phyloP scores from a whole-genome alignment of 35 echinoderm and acorn worm species.

The Heliocidaris erythrogramma region DNA sequence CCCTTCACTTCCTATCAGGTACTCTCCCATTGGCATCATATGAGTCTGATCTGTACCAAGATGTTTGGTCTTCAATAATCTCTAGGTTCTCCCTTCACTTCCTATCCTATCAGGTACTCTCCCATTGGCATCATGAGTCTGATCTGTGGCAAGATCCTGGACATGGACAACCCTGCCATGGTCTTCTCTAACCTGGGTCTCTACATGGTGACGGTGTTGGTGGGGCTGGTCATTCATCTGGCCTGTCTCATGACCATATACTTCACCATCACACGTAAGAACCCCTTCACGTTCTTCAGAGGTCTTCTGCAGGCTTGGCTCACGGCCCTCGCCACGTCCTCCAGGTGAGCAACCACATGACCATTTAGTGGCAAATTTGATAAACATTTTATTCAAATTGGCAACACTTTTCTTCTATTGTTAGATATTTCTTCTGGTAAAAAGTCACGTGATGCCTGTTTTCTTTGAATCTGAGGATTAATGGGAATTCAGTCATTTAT shows the following conservation, averaged over 20 bases:
- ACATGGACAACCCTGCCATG: slow-evolving; percentile 67
- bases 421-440: too few relatives aligned
- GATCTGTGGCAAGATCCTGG: slow-evolving; percentile 86
- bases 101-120: slow-evolving; percentile 80
- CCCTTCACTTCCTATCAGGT: slow-evolving; percentile 50
- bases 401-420: too few relatives aligned
- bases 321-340: slow-evolving; percentile 89
- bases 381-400: too few relatives aligned
- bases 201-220: slow-evolving; percentile 89
- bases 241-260: slow-evolving; percentile 75
- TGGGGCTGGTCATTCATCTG: slow-evolving; percentile 78
- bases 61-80: too few relatives aligned
- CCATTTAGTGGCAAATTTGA: background rate
- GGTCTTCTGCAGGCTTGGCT: slow-evolving; percentile 95
- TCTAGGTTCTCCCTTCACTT: background rate
- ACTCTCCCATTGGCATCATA: slow-evolving; percentile 86
- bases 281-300: slow-evolving; percentile 71
- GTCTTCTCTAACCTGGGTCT: slow-evolving; percentile 80
- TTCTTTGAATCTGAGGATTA: too few relatives aligned
- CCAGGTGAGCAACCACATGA: slow-evolving; percentile 63
- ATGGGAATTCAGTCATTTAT: too few relatives aligned
- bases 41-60: slow-evolving; percentile 74
- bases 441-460: too few relatives aligned
- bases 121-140: slow-evolving; percentile 90
- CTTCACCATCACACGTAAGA: slow-evolving; percentile 77